Conservation (phyloP, 2,888 invertebrate genomes). For the Thymelicus lineola region DNA sequence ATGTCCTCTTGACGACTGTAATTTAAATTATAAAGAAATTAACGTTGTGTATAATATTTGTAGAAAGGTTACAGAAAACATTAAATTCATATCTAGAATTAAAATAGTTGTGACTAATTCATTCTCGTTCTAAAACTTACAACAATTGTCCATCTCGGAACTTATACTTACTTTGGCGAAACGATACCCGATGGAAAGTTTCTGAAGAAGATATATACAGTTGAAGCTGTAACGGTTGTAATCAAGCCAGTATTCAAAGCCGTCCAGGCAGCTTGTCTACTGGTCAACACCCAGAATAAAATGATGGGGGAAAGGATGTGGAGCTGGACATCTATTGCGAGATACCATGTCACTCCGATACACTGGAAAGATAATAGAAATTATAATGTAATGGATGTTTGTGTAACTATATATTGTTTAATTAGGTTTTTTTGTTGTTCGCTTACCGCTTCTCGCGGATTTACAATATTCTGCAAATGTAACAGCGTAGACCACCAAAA, state of each 20-base stretch:
- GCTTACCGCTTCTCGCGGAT: conserved; percentile 54
- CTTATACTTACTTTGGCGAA: conserved; percentile 14
- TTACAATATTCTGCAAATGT: conserved; percentile 63
- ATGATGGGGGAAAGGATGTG: conserved; percentile 66
- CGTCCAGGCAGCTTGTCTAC: conserved; percentile 56
- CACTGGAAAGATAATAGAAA: conserved; percentile 58
- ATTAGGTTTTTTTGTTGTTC: too few species aligned
- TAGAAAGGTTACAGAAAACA: too few species aligned
- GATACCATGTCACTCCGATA: conserved; percentile 65
- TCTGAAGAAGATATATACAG: conserved; percentile 56
- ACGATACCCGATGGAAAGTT: conserved; percentile 27
- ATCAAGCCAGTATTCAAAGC: conserved; percentile 52
- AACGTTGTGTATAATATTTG: not conserved
- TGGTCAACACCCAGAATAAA: conserved; percentile 61
- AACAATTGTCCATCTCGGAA: not conserved
- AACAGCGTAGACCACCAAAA: conserved; percentile 67
- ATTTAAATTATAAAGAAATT: not conserved
- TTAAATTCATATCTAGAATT: too few species aligned
- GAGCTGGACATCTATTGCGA: conserved; percentile 70
- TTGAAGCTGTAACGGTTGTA: conserved; percentile 50
- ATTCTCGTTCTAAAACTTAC: too few species aligned
- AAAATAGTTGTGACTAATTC: too few species aligned
- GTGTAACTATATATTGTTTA: too few species aligned
- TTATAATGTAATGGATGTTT: conserved; percentile 9
- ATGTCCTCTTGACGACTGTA: conserved; percentile 46